Evolutionary conservation across 2,888 invertebrate species (phyloP), one percentile per base, ranked within the genome.

Genomic region (Chrysolina americana): DNA sequence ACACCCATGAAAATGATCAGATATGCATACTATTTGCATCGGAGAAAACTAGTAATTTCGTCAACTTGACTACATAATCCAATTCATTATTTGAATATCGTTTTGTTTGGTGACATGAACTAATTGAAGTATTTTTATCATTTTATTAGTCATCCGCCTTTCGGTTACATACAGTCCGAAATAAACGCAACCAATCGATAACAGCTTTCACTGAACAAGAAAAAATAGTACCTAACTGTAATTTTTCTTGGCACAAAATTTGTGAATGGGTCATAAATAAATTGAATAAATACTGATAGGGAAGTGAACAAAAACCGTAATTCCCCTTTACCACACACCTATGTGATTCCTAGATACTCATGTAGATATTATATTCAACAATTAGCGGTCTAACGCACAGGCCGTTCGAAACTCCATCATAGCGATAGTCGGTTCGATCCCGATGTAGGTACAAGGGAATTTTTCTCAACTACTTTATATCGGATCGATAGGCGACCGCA

Each of bases 11-110:
- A 44, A 65, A 65, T 65, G 47, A 53, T 53, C 53, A 21, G 19
- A 53, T 53, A 47, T 41, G 65, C 23, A 65, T 19, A 47, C 19
- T 19, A 44, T 65, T 68, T 53, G 68, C 68, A 68, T 47, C 19
- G 19, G 41, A 68, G 68, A 68, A 68, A 68, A 56, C 41, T 56
- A 21, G 53, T 53, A 13, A 36, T 59, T 59, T 28, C 28, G 36
- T 15, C 59, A 59, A 28, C n/a, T 28, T 36, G 59, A 59, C 36
- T 59, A n/a, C n/a, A 15, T 59, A 59, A 59, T n/a, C 36, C n/a
- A 28, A 5, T 59, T 59, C n/a, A 36, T 59, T 36, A 23, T 59
- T 36, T 15, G 36, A 17, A 59, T 59, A 28, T 59, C 36, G 59
- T 15, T 59, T 59, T 28, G 36, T 59, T n/a, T 11, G 23, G 15